Base-by-base conservation (phyloP, 2,888 invertebrate species). In the Drepana falcataria region DNA sequence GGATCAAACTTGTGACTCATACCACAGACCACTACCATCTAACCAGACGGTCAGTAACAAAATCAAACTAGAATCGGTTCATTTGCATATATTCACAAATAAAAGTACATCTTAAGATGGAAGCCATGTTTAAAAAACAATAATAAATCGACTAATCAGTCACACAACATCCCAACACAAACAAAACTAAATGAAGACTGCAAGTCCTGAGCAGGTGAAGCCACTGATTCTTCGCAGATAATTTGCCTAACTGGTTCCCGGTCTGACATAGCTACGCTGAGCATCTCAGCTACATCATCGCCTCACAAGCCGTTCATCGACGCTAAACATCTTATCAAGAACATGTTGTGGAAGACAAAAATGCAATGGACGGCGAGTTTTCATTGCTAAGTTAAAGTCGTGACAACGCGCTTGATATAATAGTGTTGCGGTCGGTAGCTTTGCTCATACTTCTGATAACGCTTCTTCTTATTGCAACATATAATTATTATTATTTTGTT, bases 241-340 rank as follows among this genome's bases (percentile, higher is more conserved):
- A 87, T 88, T 87, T 87, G 79, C 87, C 81, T 87, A 87, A 88
- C 88, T 79, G 85, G 88, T 88, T 88, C 75, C 75, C 69, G 62
- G 62, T 66, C 83, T 81, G 79, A 82, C 83, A 77, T 81, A 66
- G 66, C 72, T 60, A 58, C 70, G 70, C 63, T 69, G 56, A 40
- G 56, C 51, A 57, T 49, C 48, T 53, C 52, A 47, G 63, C 67
- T 49, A 64, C 52, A 3, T 51, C 55, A 62, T 55, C 35, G 2
- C 54, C 33, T 44, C 35, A 4, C 34, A 4, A 40, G 4, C 33
- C 2, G 53, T 71, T 57, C 75, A 48, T 60, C 55, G 44, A 4
- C 6, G 35, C 41, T 0, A 4, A 48, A 34, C 3, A 2, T 2
- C 9, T 2, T 5, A 40, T 2, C 21, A 34, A 3, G 48, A 4